These are phyloP conservation scores for Nicator chloris DNA, from an alignment of 2,113 vertebrate species.

Conservation along the genomic window DNA sequence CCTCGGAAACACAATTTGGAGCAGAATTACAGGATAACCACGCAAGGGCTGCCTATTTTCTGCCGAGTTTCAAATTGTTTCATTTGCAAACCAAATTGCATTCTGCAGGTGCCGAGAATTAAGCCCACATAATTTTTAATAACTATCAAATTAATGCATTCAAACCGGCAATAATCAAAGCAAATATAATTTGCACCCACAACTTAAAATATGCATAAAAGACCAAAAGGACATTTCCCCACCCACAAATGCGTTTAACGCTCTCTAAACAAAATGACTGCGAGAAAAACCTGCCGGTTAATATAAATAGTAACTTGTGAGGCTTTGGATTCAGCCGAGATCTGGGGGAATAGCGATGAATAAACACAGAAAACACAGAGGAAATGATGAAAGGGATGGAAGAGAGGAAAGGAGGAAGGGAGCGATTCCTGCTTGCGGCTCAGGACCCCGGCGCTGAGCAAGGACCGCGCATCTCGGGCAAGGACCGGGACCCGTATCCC, in stretches of 20 bases:
- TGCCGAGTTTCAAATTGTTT: background rate
- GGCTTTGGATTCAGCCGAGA: constrained; percentile 1
- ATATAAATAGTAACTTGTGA: constrained; percentile 25
- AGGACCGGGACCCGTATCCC: background rate
- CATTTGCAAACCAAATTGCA: constrained; percentile 4
- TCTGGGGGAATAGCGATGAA: background rate
- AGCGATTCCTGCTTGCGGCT: background rate
- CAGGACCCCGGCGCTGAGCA: background rate
- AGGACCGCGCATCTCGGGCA: background rate
- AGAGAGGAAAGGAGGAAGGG: background rate
- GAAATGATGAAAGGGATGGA: constrained; percentile 13
- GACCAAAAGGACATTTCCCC: background rate
- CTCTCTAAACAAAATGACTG: constrained; percentile 9
- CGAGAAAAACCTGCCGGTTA: background rate
- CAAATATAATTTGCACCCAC: background rate
- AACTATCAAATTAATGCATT: background rate
- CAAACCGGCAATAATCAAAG: background rate
- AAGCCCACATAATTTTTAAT: constrained; percentile 10
- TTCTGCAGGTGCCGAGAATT: constrained; percentile 33
- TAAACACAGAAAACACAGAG: background rate
- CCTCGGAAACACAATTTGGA: background rate
- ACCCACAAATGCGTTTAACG: background rate
- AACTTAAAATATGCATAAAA: background rate
- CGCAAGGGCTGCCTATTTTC: background rate
- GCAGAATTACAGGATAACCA: background rate